Conservation (phyloP, 1,140 invertebrate genomes). For the Eueides isabella region DNA sequence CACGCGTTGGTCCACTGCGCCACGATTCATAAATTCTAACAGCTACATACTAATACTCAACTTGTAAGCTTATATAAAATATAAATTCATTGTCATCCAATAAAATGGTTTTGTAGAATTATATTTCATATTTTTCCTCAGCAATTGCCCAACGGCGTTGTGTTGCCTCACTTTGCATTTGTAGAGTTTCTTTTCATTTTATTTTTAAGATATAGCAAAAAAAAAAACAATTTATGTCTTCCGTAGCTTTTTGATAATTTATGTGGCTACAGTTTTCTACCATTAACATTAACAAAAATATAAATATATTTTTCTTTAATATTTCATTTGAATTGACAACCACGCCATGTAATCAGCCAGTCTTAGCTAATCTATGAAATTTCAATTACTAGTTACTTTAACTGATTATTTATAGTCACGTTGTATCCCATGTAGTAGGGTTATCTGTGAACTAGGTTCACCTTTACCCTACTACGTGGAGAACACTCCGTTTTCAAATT, state of each 20-base stretch:
- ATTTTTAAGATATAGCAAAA: background rate
- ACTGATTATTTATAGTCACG: no score
- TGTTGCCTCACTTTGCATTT: background rate
- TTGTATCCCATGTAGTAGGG: no score
- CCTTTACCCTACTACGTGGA: no score
- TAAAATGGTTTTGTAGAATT: background rate
- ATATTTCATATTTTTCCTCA: background rate
- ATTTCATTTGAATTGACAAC: background rate
- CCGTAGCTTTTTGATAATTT: no score
- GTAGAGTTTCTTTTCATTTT: background rate
- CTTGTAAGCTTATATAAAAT: background rate
- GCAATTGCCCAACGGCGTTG: conserved; percentile 1
- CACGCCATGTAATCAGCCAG: background rate
- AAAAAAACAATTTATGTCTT: no score
- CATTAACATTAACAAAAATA: background rate
- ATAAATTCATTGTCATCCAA: background rate
- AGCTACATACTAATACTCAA: background rate
- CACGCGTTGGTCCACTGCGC: no score
- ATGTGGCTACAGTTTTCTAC: background rate
- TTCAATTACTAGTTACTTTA: no score
- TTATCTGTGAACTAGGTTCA: no score
- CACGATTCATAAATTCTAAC: no score
- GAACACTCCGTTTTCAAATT: no score
- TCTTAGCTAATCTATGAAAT: background rate
- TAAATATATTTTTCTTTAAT: no score